Evolutionary conservation across 2,797 vertebrate species (phyloP), one percentile per base, ranked within the genome.

Genomic region (Malurus splendens): DNA sequence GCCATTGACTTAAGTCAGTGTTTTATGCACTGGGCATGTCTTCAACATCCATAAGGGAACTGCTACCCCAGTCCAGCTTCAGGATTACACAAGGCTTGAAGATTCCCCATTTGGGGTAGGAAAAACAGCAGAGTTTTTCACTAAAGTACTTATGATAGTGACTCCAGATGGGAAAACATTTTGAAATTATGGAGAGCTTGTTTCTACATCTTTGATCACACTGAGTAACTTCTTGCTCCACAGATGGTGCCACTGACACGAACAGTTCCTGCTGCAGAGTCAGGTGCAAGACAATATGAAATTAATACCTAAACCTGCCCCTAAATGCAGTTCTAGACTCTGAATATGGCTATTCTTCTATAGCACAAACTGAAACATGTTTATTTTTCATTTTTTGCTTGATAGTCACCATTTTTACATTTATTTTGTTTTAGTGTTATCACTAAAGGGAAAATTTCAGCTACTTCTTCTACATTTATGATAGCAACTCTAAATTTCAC

Each of bases 161-260:
- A 22, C 50, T 90, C 80, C 81, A 89, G 76, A 86, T 73, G 50
- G 82, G 73, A 71, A 93, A 93, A 79, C 61, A 68, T 79, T 93
- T 64, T 78, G 25, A 86, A 86, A 73, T 89, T 64, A 89, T 50
- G 36, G 75, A 71, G 6, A 79, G 30, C 24, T 64, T 76, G 66
- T 60, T 92, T 89, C 73, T 90, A 89, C 36, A 51, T 71, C 74
- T 91, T 90, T 86, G 60, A 83, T 89, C 82, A 81, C 67, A 84
- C 52, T 39, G 75, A 81, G 56, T 47, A 90, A 87, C 71, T 87
- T 76, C 74, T 82, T 93, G 44, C 56, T 81, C 54, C 67, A 48
- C 74, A 87, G 74, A 89, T 57, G 67, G 62, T 92, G 36, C 64
- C 82, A 79, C 56, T 51, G 74, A 87, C 74, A 86, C 62, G 76